These are phyloP conservation scores for Acronicta leporina DNA, from an alignment of 2,888 invertebrate species.

Conservation along the genomic window DNA sequence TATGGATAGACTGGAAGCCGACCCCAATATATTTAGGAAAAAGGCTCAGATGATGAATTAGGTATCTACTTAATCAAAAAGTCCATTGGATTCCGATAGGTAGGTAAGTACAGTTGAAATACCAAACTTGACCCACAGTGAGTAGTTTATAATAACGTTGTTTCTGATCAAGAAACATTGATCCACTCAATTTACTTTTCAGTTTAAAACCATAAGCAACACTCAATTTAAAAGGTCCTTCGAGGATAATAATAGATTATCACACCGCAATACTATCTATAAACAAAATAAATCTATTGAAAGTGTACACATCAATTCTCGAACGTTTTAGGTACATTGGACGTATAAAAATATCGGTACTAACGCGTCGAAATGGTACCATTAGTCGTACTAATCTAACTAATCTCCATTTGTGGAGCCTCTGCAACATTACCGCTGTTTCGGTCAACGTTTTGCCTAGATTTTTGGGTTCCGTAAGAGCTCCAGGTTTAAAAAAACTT, in stretches of 20 bases:
- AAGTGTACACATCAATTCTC: conserved; percentile 51
- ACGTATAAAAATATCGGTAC: conserved; percentile 53
- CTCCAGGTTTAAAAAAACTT: too few species aligned
- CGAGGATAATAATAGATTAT: conserved; percentile 30
- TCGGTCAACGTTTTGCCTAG: conserved; percentile 72
- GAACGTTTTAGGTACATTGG: conserved; percentile 40
- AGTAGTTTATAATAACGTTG: too few species aligned
- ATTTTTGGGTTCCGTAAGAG: conserved; percentile 57
- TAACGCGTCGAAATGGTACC: conserved; percentile 75
- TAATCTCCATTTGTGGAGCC: conserved; percentile 80
- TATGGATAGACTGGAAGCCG: too few species aligned
- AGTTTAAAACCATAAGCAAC: conserved; percentile 11
- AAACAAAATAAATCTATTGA: conserved; percentile 46
- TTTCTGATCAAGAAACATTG: too few species aligned
- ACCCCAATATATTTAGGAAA: too few species aligned
- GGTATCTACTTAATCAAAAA: too few species aligned
- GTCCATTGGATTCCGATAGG: too few species aligned
- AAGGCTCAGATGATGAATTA: too few species aligned
- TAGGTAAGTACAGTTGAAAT: too few species aligned
- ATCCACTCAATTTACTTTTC: background rate
- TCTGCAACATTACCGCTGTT: conserved; percentile 65
- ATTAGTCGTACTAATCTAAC: conserved; percentile 82
- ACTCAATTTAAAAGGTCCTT: conserved; percentile 8
- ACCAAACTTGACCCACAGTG: too few species aligned
- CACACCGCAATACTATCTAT: conserved; percentile 17